Evolutionary conservation across 2,113 vertebrate species (phyloP), one percentile per base, ranked within the genome.

Genomic region (Pao palembangensis): DNA sequence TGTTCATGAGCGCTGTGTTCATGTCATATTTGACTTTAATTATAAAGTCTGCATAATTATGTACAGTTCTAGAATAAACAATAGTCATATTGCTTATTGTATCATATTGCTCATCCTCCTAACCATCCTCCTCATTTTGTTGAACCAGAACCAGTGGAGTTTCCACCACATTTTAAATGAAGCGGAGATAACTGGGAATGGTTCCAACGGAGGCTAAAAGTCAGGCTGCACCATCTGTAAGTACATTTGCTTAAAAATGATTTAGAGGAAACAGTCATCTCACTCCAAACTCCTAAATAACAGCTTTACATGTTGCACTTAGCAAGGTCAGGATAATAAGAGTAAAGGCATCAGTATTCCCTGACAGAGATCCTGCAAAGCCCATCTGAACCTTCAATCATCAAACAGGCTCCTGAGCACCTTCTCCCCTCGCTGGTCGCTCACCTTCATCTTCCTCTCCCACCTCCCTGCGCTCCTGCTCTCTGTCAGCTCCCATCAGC

Each of bases 401-500:
- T 74, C 69, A 41, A 63, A 61, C 66, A 66, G 49, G 69, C 71
- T 79, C 70, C 75, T 72, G 80, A 60, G 14, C 51, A 28, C 21
- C 38, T 0, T 61, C 61, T 51, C 42, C 59, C 52, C 47, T 31
- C 51, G 16, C 64, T 80, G 64, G 51, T 25, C 55, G 53, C 74
- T 80, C 60, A 83, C 78, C 82, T 83, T 81, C 75, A 80, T 78
- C 83, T 76, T 74, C 60, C 48, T 79, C 66, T 67, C 73, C 76
- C 68, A 71, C 77, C 79, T 79, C 77, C 79, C 74, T 64, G 75
- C 57, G 61, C 67, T 80, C 80, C 75, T 63, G 65, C 76, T 79
- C 55, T 34, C 53, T 83, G 85, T 87, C 86, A 86, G 76, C 76
- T 85, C 72, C 67, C 76, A 86, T 86, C 80, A 83, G 65, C 78